Evolutionary conservation across 1,140 invertebrate genomes (phyloP), one percentile per base, ranked within the genome.

Genomic region (Oncopeltus fasciatus): DNA sequence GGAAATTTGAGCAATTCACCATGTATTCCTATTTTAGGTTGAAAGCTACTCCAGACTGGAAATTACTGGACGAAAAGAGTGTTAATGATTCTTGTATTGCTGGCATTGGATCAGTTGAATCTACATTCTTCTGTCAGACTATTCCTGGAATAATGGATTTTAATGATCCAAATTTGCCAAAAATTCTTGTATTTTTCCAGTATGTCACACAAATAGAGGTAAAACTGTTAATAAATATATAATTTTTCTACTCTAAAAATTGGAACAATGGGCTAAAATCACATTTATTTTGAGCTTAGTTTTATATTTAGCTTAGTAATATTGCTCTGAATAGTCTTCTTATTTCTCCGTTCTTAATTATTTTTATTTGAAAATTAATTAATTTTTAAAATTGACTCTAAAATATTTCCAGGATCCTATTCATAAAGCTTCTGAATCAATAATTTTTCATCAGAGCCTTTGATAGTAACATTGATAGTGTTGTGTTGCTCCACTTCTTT

Each of bases 121-220:
- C 87, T 0, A 80, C 81, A 1, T 92, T 83, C 73, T 75, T 92
- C 21, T 76, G 77, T 62, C 87, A 88, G 71, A 75, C 78, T 21
- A 79, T 79, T 51, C 78, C 79, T 20, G 81, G 81, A 63, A 81
- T 90, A 33, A 77, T 72, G 0, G 78, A 84, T 46, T 83, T 78
- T 69, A 71, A 77, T 21, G 74, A 86, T 71, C 76, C 78, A 1
- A 84, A 89, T 73, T 71, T 87, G 18, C 82, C 90, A 2, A 78
- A 87, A 43, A 74, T 94, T 16, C 73, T 85, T 58, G 83, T 93
- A 26, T 85, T 87, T 61, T 75, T 92, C 49, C 86, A 92, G 72
- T 95, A 94, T 75, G 81, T 95, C 46, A 86, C 81, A 14, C 91
- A 94, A 75, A 75, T 86, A 0, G 90, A 94, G 76, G 85, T 87